Evolutionary conservation across 2,888 invertebrate genomes (phyloP).

Genomic region (Philaethria dido): DNA sequence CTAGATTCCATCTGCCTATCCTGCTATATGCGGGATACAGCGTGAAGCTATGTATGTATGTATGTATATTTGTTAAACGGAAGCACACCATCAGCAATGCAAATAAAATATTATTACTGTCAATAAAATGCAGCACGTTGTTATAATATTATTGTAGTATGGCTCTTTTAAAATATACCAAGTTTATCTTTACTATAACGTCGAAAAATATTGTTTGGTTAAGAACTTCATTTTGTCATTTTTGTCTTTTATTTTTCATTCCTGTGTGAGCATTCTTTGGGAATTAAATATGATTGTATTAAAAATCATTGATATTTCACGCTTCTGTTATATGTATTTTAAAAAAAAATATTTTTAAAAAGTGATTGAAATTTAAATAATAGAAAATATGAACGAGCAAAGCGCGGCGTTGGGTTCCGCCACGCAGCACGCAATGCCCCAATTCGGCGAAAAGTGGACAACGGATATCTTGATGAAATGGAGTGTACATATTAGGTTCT

Average conservation of each 20-base stretch:
- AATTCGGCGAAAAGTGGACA: too few species aligned
- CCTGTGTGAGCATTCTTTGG: not conserved
- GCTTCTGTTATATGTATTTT: too few species aligned
- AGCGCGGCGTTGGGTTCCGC: too few species aligned
- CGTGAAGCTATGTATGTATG: too few species aligned
- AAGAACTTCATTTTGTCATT: not conserved
- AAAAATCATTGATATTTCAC: not conserved
- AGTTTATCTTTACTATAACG: constrained; percentile 1
- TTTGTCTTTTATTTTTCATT: not conserved
- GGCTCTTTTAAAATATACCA: constrained; percentile 12
- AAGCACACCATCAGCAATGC: constrained; percentile 32
- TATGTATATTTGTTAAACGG: not conserved
- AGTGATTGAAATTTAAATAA: too few species aligned
- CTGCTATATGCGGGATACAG: too few species aligned
- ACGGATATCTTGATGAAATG: too few species aligned
- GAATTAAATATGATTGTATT: not conserved
- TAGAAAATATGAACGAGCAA: too few species aligned
- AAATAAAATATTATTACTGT: constrained; percentile 19
- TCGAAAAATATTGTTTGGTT: not conserved
- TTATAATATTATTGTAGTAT: constrained; percentile 11
- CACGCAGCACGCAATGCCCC: too few species aligned
- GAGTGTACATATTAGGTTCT: too few species aligned
- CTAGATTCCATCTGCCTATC: too few species aligned
- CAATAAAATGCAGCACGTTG: not conserved
- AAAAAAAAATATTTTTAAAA: too few species aligned